These are phyloP conservation scores for Dinothrombium tinctorium DNA, from an alignment of 1,140 invertebrate genomes.

Conservation along the genomic window DNA sequence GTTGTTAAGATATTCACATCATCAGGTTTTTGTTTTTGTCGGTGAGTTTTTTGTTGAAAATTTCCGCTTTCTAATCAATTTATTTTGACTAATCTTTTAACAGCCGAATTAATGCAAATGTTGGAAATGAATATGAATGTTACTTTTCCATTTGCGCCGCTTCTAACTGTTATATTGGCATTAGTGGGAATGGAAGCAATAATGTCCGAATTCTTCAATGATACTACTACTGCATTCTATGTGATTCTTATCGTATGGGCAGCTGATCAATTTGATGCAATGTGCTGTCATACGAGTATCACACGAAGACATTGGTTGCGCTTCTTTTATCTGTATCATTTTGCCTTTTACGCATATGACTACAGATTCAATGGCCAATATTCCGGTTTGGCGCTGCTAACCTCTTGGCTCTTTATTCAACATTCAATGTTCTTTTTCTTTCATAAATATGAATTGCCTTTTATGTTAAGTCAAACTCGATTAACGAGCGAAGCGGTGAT, in stretches of 20 bases:
- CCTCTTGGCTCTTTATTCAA: conserved; percentile 94
- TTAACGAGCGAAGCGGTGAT: too few species aligned
- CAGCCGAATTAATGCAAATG: conserved; percentile 91
- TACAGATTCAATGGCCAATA: conserved; percentile 98
- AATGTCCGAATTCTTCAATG: conserved; percentile 99
- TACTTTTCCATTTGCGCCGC: conserved; percentile 76
- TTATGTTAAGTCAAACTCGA: neutral
- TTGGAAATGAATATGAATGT: conserved; percentile 44
- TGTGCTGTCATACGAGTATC: conserved; percentile 86
- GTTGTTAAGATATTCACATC: conserved; percentile 89
- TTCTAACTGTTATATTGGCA: conserved; percentile 87
- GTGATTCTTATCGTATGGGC: conserved; percentile 98
- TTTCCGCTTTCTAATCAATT: neutral
- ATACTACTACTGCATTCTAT: conserved; percentile 94
- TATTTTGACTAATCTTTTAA: conserved; percentile 17
- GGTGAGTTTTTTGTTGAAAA: conserved; percentile 37
- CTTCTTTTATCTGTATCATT: conserved; percentile 98
- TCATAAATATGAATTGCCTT: conserved; percentile 90
- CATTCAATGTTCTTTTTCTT: conserved; percentile 99
- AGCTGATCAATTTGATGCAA: conserved; percentile 94
- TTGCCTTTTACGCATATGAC: conserved; percentile 98
- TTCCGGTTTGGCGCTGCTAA: conserved; percentile 74
- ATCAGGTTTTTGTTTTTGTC: conserved; percentile 95
- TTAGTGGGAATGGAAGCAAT: conserved; percentile 98
- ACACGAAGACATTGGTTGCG: conserved; percentile 92